Base-by-base conservation (phyloP, 1,140 invertebrate genomes). In the Drosophila lini region DNA sequence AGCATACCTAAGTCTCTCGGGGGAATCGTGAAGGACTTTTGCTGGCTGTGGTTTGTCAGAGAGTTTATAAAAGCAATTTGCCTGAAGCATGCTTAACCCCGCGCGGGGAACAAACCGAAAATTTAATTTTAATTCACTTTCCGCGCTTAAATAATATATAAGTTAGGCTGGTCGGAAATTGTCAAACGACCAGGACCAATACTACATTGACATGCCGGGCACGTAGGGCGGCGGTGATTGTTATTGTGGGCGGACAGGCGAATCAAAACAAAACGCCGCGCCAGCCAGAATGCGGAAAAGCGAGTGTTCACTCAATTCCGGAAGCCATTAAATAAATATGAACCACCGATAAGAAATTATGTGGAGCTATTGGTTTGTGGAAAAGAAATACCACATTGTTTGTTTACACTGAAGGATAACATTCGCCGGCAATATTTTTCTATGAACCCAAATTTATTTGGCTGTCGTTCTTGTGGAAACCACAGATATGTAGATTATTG, bases 31-130 rank as follows among this genome's bases (percentile, higher is more conserved):
- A 45, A 64, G 65, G 55, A 52, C 62, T 78, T 65, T 34, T 0
- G 44, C 19, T 25, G 64, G 50, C 34, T 78, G 82, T 42, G 69
- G 82, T 69, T 78, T 61, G 75, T 69, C 67, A 53, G 76, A 74
- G 77, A 80, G 71, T 88, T 86, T 88, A 77, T 80, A 74, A 86
- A 80, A 86, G 81, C 79, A 86, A 88, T 86, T 86, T 88, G 71
- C 80, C 65, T 82, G 71, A 45, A 73, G 80, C 68, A 34, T 56
- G 38, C 50, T 44, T 61, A 58, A 68, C 58, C 47, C 42, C 42
- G 52, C 11, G 52, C 60, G 28, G 52, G 25, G 28, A 16, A 63
- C 11, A 60, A 70, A 36, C 34, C 53, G 25, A 64, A 78, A 64
- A 65, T 76, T 76, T 80, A 71, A 88, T 80, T 86, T 86, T 88